Conservation (phyloP, 2,113 vertebrate genomes). For the Salminus brasiliensis region DNA sequence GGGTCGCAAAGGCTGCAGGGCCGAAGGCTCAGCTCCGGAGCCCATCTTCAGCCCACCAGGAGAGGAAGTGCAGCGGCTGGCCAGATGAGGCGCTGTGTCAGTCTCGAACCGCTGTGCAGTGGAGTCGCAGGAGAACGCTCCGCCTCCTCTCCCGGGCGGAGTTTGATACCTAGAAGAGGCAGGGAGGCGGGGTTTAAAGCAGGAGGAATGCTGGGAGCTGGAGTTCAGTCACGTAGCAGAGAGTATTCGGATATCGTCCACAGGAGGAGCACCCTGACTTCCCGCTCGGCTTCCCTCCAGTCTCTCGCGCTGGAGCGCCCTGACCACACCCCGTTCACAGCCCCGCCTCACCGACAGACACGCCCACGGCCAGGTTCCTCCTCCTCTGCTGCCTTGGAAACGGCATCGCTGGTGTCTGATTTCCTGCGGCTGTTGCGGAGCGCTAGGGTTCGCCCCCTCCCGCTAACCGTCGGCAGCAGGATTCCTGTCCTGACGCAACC, state of each 20-base stretch:
- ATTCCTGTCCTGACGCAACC: conserved; percentile 68
- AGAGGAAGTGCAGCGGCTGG: conserved; percentile 38
- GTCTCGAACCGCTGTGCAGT: conserved; percentile 67
- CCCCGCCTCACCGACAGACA: conserved; percentile 20
- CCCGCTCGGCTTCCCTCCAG: conserved; percentile 65
- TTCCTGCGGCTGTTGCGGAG: conserved; percentile 68
- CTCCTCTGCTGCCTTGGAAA: conserved; percentile 47
- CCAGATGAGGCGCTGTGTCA: conserved; percentile 68
- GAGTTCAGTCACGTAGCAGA: conserved; percentile 58
- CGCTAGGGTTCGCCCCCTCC: conserved; percentile 57
- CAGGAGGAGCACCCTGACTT: conserved; percentile 53
- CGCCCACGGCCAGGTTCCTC: conserved; percentile 49
- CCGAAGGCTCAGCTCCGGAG: background rate
- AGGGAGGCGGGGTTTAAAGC: conserved; percentile 31
- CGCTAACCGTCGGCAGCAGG: conserved; percentile 62
- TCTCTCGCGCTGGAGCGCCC: conserved; percentile 55
- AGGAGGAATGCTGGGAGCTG: conserved; percentile 34
- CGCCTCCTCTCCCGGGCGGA: background rate
- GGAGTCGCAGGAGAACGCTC: conserved; percentile 36
- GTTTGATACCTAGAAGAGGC: background rate
- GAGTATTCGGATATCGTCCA: conserved; percentile 69
- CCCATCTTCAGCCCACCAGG: background rate
- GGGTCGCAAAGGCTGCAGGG: background rate
- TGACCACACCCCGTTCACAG: conserved; percentile 48
- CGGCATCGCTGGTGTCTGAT: conserved; percentile 66